A percentile compares a stretch with the other conserved stretches of the same genome.
These are phyloP conservation scores for Caerostris darwini DNA, from an alignment of 1,140 invertebrate genomes.

Conservation along the genomic window DNA sequence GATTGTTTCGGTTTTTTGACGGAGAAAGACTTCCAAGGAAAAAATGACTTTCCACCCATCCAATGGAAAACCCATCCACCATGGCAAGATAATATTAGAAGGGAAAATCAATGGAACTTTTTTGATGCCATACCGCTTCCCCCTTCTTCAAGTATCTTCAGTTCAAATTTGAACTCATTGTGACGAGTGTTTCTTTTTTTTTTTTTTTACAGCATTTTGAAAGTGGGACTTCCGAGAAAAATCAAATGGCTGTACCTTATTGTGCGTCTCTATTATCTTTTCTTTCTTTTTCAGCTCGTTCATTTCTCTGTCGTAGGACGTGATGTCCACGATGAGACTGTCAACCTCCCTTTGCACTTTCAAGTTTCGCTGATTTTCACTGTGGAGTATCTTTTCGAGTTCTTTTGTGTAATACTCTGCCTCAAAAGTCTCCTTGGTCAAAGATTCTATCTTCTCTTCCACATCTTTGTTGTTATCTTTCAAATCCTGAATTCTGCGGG, in stretches of 20 bases:
- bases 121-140: too few species aligned
- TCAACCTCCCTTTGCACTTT: slow-evolving; percentile 43
- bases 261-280: slow-evolving; percentile 19
- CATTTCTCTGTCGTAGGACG: slow-evolving; percentile 20
- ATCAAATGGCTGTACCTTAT: slow-evolving; percentile 16
- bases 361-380: slow-evolving; percentile 27
- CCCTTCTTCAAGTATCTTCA: too few species aligned
- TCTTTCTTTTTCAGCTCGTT: slow-evolving; percentile 46
- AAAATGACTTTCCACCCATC: too few species aligned
- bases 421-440: slow-evolving; percentile 64
- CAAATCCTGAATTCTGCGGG: not conserved
- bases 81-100: too few species aligned
- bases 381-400: slow-evolving; percentile 43
- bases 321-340: slow-evolving; percentile 13
- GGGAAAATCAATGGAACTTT: too few species aligned
- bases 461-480: slow-evolving; percentile 7
- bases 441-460: slow-evolving; percentile 49
- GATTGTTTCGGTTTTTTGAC: too few species aligned
- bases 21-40: too few species aligned
- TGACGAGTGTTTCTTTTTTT: too few species aligned
- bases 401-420: slow-evolving; percentile 63
- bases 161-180: too few species aligned
- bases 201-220: too few species aligned
- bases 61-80: too few species aligned
- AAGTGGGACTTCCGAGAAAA: too few species aligned